phyloP scores from a whole-genome alignment of 1,140 invertebrate species.

The Theocolax elegans region DNA sequence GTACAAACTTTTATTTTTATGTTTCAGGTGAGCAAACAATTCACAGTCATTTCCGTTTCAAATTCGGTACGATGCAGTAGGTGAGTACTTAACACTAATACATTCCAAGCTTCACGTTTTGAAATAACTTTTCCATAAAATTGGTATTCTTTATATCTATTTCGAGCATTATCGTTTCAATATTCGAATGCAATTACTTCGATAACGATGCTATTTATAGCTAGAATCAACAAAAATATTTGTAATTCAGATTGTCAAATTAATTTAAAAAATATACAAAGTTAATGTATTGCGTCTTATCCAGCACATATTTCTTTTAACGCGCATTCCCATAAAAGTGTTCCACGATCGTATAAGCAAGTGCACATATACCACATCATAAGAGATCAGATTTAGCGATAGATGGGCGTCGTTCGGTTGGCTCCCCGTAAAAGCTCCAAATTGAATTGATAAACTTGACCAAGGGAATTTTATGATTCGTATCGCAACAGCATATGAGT shows the following conservation, averaged over 20 bases:
- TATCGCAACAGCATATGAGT: neutral
- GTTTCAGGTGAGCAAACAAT: slow-evolving; percentile 34
- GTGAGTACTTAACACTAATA: too few relatives aligned
- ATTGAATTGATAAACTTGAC: slow-evolving; percentile 34
- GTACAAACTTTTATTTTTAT: neutral
- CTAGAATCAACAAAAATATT: too few relatives aligned
- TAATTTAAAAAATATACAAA: too few relatives aligned
- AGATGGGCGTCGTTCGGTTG: neutral
- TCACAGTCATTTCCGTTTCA: neutral
- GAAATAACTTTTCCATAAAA: neutral
- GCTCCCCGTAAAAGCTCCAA: slow-evolving; percentile 14
- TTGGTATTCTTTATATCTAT: neutral
- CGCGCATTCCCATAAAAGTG: neutral
- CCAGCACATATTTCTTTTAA: too few relatives aligned
- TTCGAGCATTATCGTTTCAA: neutral
- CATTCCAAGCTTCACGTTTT: neutral
- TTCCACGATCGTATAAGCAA: neutral
- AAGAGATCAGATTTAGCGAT: slow-evolving; percentile 11
- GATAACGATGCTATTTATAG: too few relatives aligned
- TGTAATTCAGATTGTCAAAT: too few relatives aligned
- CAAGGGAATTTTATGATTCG: neutral
- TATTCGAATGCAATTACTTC: neutral
- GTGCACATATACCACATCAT: neutral
- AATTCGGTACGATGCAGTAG: neutral
- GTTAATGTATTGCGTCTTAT: too few relatives aligned